Base-by-base conservation (phyloP, 2,888 invertebrate species). In the Megalurothrips usitatus region DNA sequence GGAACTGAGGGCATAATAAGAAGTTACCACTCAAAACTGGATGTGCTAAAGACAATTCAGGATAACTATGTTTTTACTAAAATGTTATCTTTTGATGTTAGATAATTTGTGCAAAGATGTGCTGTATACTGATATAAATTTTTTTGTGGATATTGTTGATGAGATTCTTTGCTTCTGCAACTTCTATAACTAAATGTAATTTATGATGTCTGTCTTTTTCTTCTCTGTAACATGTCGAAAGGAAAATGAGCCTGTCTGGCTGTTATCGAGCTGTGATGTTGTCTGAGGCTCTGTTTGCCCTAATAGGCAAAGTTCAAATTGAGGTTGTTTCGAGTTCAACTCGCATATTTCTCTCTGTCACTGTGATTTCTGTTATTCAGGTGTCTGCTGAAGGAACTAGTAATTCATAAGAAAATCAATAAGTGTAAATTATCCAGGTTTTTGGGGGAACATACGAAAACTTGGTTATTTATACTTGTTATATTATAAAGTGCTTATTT, bases 341-440 rank as follows among this genome's bases (percentile, higher is more conserved):
- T 43, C 34, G 68, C 68, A 75, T 75, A 23, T 75, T 75, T 75
- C 68, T 75, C 26, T 75, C 68, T 75, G 68, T 75, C 68, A 75
- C 68, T 75, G 68, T 75, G 68, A 75, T 75, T 23, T 26, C 34
- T 75, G 68, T 75, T 75, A 26, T 75, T 26, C 58, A 19, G 58
- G 23, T 75, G 68, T 75, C 68, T 75, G 68, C 68, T 26, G 68
- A 26, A 75, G 68, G 68, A 75, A 26, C 68, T 23, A 23, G 8
- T 26, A 75, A 23, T 75, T 26, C 8, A 75, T 75, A 75, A 75
- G 26, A 75, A 26, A 8, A 11, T 26, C 12, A 75, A 75, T 26
- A 75, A 26, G 26, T 26, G 26, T 26, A 75, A 75, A 12, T 26
- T 75, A 75, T 23, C 26, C 68, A 75, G 26, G 23, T 26, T 26